Evolutionary conservation across 2,113 vertebrate genomes (phyloP).

Genomic region (Anseranas semipalmata): DNA sequence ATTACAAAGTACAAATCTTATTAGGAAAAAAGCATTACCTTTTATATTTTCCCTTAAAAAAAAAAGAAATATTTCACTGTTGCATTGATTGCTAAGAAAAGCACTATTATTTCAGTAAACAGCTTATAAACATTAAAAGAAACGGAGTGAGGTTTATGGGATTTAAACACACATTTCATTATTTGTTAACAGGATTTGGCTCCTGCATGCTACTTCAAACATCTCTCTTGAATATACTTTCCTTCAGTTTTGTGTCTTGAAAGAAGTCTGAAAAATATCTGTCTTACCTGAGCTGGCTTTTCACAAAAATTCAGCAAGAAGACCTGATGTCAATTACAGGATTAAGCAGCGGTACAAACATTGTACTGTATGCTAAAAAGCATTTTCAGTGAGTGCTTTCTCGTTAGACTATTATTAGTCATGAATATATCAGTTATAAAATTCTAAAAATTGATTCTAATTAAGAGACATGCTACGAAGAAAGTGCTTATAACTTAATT

Average conservation of each 20-base stretch:
- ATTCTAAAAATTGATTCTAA: background rate
- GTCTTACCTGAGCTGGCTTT: background rate
- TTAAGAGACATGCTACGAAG: background rate
- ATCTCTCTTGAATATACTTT: background rate
- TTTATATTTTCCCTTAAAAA: conserved; percentile 11
- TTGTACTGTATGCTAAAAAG: background rate
- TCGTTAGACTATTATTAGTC: background rate
- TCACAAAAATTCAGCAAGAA: background rate
- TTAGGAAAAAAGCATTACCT: conserved; percentile 7
- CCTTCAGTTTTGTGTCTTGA: conserved; percentile 3
- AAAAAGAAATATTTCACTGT: background rate
- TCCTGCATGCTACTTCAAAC: background rate
- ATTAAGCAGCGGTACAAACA: conserved; percentile 14
- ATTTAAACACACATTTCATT: conserved; percentile 39
- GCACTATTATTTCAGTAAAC: conserved; percentile 23
- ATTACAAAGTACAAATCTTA: conserved; percentile 36
- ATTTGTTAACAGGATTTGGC: conserved; percentile 30
- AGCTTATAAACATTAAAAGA: conserved; percentile 51
- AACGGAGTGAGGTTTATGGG: conserved; percentile 2
- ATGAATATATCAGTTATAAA: conserved; percentile 19
- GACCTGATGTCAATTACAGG: conserved; percentile 1
- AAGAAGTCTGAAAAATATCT: background rate
- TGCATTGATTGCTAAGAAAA: background rate
- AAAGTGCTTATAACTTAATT: background rate
- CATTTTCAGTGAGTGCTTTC: background rate